Base-by-base conservation (phyloP, 2,888 invertebrate species). In the Hyposoter dolosus region DNA sequence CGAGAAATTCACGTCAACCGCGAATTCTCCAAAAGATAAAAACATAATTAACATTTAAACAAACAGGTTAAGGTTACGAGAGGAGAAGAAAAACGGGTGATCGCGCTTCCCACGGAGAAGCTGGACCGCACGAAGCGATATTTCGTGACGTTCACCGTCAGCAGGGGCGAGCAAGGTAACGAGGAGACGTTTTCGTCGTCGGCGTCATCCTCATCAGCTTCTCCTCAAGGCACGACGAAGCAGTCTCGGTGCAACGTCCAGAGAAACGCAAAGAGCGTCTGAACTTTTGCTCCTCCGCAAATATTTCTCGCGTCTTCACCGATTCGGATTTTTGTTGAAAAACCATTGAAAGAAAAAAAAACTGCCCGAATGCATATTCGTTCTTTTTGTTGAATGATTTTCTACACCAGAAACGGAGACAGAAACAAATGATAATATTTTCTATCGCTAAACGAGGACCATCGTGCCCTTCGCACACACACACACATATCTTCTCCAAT, bases 111-210 rank as follows among this genome's bases (percentile, higher is more conserved):
- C 77, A 97, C 98, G 28, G 98, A 98, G 92, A 96, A 96, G 93
- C 94, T 98, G 90, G 98, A 98, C 93, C 97, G 97, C 92, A 98
- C 97, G 93, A 98, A 98, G 94, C 96, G 98, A 92, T 98, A 98
- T 94, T 98, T 98, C 94, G 98, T 98, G 84, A 98, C 98, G 74
- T 98, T 98, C 93, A 98, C 98, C 45, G 98, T 98, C 4, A 97
- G 97, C 94, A 97, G 97, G 75, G 95, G 95, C 95, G 95, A 43
- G 95, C 95, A 50, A 69, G 87, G 81, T 82, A 86, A 87, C 84
- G 88, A 89, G 72, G 92, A 92, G 87, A 92, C 68, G 45, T 43
- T 60, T 3, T 12, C 65, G 6, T 65, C 65, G n/a, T 65, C 65
- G 32, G 17, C 32, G 7, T 65, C 65, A 9, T 65, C 65, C 3